These are phyloP conservation scores for Drosophila lacertosa DNA, from an alignment of 1,140 invertebrate genomes.

Conservation along the genomic window DNA sequence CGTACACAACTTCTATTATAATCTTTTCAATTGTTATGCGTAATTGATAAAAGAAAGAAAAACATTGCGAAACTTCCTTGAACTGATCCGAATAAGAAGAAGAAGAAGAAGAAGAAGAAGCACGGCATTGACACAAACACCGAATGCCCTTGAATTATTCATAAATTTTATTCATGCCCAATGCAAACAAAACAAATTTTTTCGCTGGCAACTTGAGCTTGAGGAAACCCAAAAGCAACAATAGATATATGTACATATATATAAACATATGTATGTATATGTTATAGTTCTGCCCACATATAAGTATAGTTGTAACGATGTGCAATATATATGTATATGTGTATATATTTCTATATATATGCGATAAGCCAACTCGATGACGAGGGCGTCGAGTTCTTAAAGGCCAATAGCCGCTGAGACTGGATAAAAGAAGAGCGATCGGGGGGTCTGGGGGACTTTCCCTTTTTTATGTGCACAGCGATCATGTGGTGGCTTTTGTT, in stretches of 20 bases:
- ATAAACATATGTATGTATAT: not conserved
- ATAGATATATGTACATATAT: slow-evolving; percentile 9
- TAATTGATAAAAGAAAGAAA: slow-evolving; percentile 30
- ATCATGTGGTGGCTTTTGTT: slow-evolving; percentile 42
- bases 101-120: not conserved
- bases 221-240: slow-evolving; percentile 27
- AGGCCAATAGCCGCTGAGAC: slow-evolving; percentile 75
- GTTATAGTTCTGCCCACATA: no score
- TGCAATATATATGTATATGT: slow-evolving; percentile 14
- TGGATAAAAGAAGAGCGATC: not conserved
- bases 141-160: slow-evolving; percentile 55
- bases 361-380: slow-evolving; percentile 71
- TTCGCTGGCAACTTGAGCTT: slow-evolving; percentile 19
- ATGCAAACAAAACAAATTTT: not conserved
- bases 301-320: not conserved
- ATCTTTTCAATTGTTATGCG: not conserved
- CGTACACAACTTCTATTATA: no score
- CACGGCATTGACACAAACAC: slow-evolving; percentile 13
- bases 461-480: slow-evolving; percentile 56
- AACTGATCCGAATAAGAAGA: slow-evolving; percentile 9
- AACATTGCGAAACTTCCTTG: slow-evolving; percentile 19
- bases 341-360: slow-evolving; percentile 11
- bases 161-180: slow-evolving; percentile 39
- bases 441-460: slow-evolving; percentile 48
- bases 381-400: slow-evolving; percentile 46